These are phyloP conservation scores for Charaxes varanes DNA, from an alignment of 1,140 invertebrate genomes.

Conservation along the genomic window DNA sequence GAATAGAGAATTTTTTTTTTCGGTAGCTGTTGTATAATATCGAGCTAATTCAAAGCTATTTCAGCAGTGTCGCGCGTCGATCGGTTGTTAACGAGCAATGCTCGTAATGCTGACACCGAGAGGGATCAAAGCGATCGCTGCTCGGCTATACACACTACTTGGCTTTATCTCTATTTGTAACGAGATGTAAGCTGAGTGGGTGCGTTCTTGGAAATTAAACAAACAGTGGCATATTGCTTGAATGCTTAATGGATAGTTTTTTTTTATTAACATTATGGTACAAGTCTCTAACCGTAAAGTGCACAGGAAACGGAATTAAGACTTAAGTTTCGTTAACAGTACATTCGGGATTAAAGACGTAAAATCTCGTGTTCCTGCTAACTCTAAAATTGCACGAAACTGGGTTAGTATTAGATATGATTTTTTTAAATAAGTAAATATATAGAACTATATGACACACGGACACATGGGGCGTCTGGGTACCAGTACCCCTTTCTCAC, in stretches of 20 bases:
- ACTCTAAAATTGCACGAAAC: too few relatives aligned
- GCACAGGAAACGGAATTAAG: too few relatives aligned
- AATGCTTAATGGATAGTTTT: neutral
- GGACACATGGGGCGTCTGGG: too few relatives aligned
- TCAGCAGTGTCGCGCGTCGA: slow-evolving; percentile 37
- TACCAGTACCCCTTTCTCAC: too few relatives aligned
- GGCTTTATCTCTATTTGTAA: slow-evolving; percentile 49
- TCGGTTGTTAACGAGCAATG: slow-evolving; percentile 55
- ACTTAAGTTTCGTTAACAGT: too few relatives aligned
- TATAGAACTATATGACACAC: too few relatives aligned
- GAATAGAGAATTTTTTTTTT: too few relatives aligned
- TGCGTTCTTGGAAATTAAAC: slow-evolving; percentile 21
- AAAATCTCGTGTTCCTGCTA: too few relatives aligned
- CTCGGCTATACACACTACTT: slow-evolving; percentile 26
- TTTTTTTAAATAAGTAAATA: too few relatives aligned
- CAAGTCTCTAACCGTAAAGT: too few relatives aligned
- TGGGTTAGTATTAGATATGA: too few relatives aligned
- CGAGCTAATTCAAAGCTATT: slow-evolving; percentile 12
- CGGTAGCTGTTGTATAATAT: slow-evolving; percentile 2
- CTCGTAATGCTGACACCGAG: slow-evolving; percentile 40
- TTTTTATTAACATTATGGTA: neutral
- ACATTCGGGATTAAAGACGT: too few relatives aligned
- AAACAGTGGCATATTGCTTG: slow-evolving; percentile 3
- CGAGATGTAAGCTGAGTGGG: slow-evolving; percentile 20
- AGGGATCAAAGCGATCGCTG: slow-evolving; percentile 43